Evolutionary conservation across 1,140 invertebrate genomes (phyloP).

Genomic region (Tyrophagus putrescentiae): DNA sequence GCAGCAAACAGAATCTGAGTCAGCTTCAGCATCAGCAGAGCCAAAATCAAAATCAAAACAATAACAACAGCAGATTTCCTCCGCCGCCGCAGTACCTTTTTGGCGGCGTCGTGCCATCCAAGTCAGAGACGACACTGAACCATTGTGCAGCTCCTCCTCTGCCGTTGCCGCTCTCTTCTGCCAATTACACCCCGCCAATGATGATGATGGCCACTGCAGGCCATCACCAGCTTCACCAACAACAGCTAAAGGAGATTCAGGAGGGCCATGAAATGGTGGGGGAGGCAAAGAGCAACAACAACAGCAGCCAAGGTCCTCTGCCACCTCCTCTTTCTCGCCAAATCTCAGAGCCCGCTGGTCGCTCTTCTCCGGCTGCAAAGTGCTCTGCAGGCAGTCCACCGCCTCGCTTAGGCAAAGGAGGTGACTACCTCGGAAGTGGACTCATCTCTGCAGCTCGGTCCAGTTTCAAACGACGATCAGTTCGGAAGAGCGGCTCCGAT

Average conservation of each 20-base stretch:
- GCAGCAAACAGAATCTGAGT: neutral
- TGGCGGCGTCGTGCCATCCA: conserved; percentile 1
- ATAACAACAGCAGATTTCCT: too few relatives aligned
- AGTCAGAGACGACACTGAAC: conserved; percentile 6
- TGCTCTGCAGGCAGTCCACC: too few relatives aligned
- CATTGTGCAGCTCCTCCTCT: neutral
- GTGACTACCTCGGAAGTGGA: neutral
- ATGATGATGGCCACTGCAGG: neutral
- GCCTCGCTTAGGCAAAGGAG: too few relatives aligned
- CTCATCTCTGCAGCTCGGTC: conserved; percentile 1
- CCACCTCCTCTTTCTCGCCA: too few relatives aligned
- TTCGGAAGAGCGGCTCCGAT: conserved; percentile 2
- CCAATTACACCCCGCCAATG: neutral
- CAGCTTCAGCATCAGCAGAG: too few relatives aligned
- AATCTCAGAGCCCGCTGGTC: too few relatives aligned
- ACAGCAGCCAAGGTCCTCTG: neutral
- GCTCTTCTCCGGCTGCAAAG: too few relatives aligned
- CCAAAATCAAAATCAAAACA: too few relatives aligned
- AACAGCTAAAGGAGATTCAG: neutral
- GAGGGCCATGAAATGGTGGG: neutral
- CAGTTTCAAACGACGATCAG: conserved; percentile 2
- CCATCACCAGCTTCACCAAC: neutral
- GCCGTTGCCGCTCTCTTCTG: neutral
- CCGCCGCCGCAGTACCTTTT: neutral
- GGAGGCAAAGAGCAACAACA: neutral